A percentile compares a stretch with the other conserved stretches of the same genome.
phyloP scores from a whole-genome alignment of 1,140 invertebrate species.

The Nephila pilipes region DNA sequence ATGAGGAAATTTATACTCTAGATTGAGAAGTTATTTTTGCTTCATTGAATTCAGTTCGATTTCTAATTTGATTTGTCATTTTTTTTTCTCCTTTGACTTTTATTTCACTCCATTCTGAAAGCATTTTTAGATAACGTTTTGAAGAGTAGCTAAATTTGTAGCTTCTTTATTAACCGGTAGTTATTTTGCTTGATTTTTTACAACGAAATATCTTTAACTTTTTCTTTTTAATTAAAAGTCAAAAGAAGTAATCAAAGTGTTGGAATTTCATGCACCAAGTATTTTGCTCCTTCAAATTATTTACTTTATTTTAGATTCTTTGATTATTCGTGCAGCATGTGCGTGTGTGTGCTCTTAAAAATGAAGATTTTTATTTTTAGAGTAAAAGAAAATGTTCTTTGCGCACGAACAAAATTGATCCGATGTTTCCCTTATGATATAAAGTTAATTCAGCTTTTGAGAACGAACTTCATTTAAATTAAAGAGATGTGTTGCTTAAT shows the following conservation, averaged over 20 bases:
- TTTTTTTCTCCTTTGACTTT: neutral
- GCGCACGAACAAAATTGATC: neutral
- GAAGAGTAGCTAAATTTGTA: neutral
- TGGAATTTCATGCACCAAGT: neutral
- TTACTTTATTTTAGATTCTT: constrained; percentile 2
- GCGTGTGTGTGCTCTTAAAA: neutral
- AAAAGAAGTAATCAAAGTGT: constrained; percentile 14
- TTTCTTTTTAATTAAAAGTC: constrained; percentile 23
- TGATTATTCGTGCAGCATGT: neutral
- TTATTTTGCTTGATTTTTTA: neutral
- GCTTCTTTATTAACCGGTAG: neutral
- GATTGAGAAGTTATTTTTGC: neutral
- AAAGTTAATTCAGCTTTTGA: neutral
- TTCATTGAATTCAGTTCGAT: neutral
- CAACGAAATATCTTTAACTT: neutral
- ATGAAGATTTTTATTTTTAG: neutral
- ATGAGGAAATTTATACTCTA: constrained; percentile 48
- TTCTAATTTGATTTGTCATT: neutral
- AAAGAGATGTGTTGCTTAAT: neutral
- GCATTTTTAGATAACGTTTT: neutral
- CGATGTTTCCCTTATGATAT: neutral
- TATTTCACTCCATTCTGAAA: constrained; percentile 22
- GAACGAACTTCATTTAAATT: neutral
- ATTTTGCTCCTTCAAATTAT: neutral
- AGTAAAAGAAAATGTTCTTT: neutral